phyloP scores from a whole-genome alignment of 2,797 vertebrate genomes.

The Peromyscus melanophrys region DNA sequence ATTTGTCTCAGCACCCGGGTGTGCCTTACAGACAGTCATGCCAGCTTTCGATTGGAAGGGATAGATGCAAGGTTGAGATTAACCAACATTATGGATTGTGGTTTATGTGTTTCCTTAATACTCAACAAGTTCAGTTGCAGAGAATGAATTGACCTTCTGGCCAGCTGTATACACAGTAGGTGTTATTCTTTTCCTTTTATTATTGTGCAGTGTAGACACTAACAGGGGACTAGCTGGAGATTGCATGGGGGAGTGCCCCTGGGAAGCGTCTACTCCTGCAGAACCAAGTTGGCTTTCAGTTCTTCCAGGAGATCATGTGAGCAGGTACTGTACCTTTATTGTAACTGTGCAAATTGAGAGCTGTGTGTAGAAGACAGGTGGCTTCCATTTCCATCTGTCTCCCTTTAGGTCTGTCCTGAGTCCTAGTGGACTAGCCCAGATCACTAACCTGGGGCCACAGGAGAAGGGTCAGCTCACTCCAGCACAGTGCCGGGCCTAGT shows the following conservation, averaged over 20 bases:
- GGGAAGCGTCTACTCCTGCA: background rate
- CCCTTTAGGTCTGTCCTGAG: background rate
- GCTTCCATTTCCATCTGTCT: background rate
- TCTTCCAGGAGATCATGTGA: background rate
- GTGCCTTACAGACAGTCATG: background rate
- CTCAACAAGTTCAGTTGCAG: background rate
- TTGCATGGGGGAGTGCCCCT: background rate
- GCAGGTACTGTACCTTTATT: background rate
- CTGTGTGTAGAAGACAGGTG: fast-evolving
- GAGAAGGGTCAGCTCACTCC: background rate
- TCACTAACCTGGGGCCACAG: fast-evolving
- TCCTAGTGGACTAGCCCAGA: background rate
- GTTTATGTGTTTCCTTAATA: background rate
- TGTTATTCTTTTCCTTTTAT: background rate
- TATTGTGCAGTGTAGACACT: background rate
- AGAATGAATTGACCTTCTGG: background rate
- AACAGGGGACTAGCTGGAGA: background rate
- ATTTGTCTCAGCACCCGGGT: constrained; percentile 82
- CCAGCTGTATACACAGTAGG: background rate
- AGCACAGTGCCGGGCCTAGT: background rate
- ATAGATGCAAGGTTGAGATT: background rate
- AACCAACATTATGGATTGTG: no score
- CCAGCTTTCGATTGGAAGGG: background rate
- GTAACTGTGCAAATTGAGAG: background rate
- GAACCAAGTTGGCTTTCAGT: background rate